Evolutionary conservation across 2,797 vertebrate species (phyloP).

Genomic region (Lacerta agilis): DNA sequence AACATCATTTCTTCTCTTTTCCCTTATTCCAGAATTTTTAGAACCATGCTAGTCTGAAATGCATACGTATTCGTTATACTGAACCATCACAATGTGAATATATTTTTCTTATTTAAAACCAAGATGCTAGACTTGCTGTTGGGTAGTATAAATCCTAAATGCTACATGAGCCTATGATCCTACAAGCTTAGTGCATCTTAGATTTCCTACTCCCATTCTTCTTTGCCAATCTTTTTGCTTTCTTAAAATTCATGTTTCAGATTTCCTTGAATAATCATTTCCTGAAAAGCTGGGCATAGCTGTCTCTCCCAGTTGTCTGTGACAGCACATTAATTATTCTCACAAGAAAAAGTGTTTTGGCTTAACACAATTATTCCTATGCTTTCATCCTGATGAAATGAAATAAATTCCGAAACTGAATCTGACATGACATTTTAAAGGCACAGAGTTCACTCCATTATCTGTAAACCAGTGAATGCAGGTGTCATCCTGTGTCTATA

Average conservation of each 20-base stretch:
- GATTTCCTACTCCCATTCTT: background rate
- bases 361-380: background rate
- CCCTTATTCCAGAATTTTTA: background rate
- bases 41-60: background rate
- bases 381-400: background rate
- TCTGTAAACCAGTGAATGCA: background rate
- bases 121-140: background rate
- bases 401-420: background rate
- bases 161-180: background rate
- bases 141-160: background rate
- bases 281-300: background rate
- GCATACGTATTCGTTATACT: background rate
- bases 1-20: background rate
- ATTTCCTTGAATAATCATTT: background rate
- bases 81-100: background rate
- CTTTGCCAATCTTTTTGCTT: background rate
- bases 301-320: background rate
- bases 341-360: background rate
- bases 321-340: background rate
- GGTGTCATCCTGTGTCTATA: background rate
- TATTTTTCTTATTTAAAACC: background rate
- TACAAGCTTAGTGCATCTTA: background rate
- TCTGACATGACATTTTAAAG: background rate
- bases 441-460: background rate
- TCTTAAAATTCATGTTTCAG: background rate